Evolutionary conservation across 2,797 vertebrate species (phyloP).

Genomic region (Harpagifer antarcticus): DNA sequence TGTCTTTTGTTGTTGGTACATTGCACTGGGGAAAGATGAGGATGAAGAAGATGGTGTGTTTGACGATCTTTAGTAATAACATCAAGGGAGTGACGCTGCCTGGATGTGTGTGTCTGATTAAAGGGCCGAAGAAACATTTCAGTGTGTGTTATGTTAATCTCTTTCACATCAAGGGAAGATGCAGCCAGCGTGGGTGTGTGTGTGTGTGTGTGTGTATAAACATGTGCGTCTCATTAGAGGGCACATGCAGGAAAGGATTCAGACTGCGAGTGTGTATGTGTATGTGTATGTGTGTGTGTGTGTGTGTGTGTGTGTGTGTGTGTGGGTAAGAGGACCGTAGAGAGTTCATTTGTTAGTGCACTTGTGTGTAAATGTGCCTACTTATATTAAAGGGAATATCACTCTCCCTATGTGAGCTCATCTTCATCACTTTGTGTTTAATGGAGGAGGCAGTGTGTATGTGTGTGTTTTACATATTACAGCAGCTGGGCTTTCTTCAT

Average conservation of each 20-base stretch:
- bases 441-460: constrained; percentile 53
- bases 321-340: neutral
- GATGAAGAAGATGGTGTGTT: neutral
- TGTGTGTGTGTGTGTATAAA: constrained; percentile 8
- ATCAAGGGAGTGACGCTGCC: constrained; percentile 23
- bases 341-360: constrained; percentile 38
- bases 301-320: constrained; percentile 2
- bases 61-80: constrained; percentile 16
- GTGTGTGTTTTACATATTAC: constrained; percentile 40
- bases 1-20: constrained; percentile 1
- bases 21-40: constrained; percentile 4
- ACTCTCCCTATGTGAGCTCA: constrained; percentile 16
- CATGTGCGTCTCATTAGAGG: constrained; percentile 52
- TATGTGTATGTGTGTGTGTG: neutral
- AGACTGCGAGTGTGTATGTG: constrained; percentile 24
- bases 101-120: constrained; percentile 41
- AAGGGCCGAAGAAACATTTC: constrained; percentile 33
- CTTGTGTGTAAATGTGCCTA: constrained; percentile 23
- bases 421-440: constrained; percentile 42
- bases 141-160: constrained; percentile 44
- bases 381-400: constrained; percentile 54
- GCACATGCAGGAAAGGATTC: constrained; percentile 44
- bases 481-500: constrained; percentile 71
- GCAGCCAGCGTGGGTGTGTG: constrained; percentile 28
- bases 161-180: constrained; percentile 40